A percentile compares a stretch with the other conserved stretches of the same genome.
Evolutionary conservation across 2,888 invertebrate genomes (phyloP).

Genomic region (Sphaerophoria taeniata): DNA sequence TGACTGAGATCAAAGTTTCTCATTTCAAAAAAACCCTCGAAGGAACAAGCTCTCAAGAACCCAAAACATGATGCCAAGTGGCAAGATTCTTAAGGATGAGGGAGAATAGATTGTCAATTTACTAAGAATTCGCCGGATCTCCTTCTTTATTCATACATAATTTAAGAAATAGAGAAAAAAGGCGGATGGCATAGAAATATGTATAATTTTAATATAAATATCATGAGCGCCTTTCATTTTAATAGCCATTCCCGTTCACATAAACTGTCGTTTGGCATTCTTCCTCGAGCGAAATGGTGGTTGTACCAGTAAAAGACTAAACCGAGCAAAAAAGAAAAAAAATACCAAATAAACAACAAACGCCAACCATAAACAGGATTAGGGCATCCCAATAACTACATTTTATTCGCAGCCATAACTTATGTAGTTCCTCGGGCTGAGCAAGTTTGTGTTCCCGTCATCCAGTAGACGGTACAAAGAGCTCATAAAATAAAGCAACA

Average conservation of each 20-base stretch:
- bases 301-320: neutral
- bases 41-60: constrained; percentile 19
- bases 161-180: too few species aligned
- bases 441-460: constrained; percentile 62
- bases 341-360: neutral
- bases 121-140: constrained; percentile 31
- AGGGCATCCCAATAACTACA: constrained; percentile 69
- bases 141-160: constrained; percentile 5
- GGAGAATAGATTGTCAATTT: constrained; percentile 58
- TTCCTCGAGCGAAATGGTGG: constrained; percentile 12
- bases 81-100: constrained; percentile 31
- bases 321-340: neutral
- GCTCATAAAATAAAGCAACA: constrained; percentile 1
- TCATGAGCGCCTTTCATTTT: constrained; percentile 72
- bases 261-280: constrained; percentile 70
- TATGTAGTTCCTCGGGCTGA: constrained; percentile 66
- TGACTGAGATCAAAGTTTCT: constrained; percentile 14
- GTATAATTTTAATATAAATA: constrained; percentile 73
- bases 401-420: constrained; percentile 70
- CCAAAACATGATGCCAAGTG: neutral
- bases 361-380: constrained; percentile 57
- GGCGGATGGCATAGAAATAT: constrained; percentile 36
- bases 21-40: constrained; percentile 40
- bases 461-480: constrained; percentile 3
- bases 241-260: constrained; percentile 57